phyloP scores from a whole-genome alignment of 2,113 vertebrate species.

The Leucopsar rothschildi region DNA sequence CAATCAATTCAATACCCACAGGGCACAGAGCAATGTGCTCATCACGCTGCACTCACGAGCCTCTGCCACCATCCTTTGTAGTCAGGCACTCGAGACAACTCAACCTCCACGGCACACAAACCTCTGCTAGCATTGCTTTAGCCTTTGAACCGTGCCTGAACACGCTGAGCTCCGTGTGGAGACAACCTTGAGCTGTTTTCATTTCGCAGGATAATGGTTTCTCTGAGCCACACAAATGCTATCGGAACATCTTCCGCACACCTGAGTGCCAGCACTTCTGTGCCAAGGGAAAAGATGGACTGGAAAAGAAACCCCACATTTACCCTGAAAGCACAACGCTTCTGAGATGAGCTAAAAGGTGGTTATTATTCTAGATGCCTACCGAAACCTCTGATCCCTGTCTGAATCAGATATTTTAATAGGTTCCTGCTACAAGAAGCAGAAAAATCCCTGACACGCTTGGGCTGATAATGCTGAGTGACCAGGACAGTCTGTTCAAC shows the following conservation, averaged over 20 bases:
- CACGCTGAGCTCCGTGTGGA: neutral
- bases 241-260: neutral
- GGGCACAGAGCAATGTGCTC: neutral
- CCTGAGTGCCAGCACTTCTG: neutral
- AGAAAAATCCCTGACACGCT: neutral
- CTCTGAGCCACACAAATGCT: neutral
- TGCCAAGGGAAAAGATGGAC: constrained; percentile 3
- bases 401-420: neutral
- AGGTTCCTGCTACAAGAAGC: neutral
- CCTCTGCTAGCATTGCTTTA: neutral
- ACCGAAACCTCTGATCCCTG: neutral
- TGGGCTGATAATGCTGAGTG: neutral
- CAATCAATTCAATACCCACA: neutral
- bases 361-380: neutral
- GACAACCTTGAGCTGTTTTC: neutral
- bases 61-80: constrained; percentile 2
- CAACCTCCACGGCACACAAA: neutral
- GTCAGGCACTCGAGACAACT: neutral
- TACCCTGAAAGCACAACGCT: neutral
- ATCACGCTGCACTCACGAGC: neutral
- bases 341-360: neutral
- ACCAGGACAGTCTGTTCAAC: neutral
- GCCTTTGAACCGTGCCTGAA: constrained; percentile 32
- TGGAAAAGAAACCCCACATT: constrained; percentile 12
- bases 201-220: neutral